A percentile compares a stretch with the other conserved stretches of the same genome.
Evolutionary conservation across 2,113 vertebrate species (phyloP).

Genomic region (Cyprinodon tularosa): DNA sequence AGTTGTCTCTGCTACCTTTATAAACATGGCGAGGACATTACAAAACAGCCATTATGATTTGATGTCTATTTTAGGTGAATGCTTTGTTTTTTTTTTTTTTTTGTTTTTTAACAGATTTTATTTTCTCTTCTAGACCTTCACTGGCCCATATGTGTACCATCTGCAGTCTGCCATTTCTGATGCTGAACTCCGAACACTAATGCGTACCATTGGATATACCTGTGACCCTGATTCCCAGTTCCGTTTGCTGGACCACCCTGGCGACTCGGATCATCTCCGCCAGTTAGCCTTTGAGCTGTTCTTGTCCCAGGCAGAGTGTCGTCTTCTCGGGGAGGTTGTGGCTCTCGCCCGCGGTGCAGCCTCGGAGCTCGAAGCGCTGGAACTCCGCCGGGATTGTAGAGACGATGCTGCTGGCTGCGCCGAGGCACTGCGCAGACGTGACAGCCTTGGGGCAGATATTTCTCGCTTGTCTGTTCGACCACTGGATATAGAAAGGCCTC

Average conservation of each 20-base stretch:
- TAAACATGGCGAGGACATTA: too few relatives aligned
- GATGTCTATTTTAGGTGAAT: too few relatives aligned
- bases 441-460: slow-evolving; percentile 85
- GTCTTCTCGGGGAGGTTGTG: slow-evolving; percentile 91
- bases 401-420: slow-evolving; percentile 90
- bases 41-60: too few relatives aligned
- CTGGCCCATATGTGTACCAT: slow-evolving; percentile 95
- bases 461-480: slow-evolving; percentile 86
- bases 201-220: slow-evolving; percentile 91
- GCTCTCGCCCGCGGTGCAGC: slow-evolving; percentile 90
- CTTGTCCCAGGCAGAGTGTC: slow-evolving; percentile 92
- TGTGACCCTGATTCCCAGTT: slow-evolving; percentile 86
- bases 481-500: slow-evolving; percentile 87
- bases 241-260: slow-evolving; percentile 76
- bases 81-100: background rate
- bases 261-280: slow-evolving; percentile 83
- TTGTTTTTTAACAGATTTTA: background rate
- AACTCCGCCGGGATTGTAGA: slow-evolving; percentile 83
- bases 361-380: slow-evolving; percentile 87
- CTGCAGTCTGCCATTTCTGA: slow-evolving; percentile 91
- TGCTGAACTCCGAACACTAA: slow-evolving; percentile 86
- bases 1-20: too few relatives aligned
- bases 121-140: slow-evolving; percentile 87
- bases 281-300: slow-evolving; percentile 95
- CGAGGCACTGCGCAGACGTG: slow-evolving; percentile 86